Conservation (phyloP, 1,140 invertebrate genomes). For the Brachionus manjavacas region DNA sequence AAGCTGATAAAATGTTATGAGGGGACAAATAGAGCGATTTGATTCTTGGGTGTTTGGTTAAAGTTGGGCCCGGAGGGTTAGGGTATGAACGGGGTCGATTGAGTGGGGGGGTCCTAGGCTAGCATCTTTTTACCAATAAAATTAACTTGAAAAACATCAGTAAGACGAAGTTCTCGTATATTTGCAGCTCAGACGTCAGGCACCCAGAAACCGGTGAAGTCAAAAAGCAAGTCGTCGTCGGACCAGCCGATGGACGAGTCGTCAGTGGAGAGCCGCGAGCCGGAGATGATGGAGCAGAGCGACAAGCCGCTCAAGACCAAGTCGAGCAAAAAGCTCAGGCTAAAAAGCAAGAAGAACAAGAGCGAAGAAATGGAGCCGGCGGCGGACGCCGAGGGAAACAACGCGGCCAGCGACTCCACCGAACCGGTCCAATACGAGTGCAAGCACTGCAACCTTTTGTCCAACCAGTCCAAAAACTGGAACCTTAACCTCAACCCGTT, state of each 20-base stretch:
- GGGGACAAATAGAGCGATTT: no score
- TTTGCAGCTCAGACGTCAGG: constrained; percentile 18
- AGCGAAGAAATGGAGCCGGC: neutral
- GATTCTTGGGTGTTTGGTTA: no score
- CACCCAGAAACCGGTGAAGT: neutral
- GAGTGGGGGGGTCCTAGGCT: constrained; percentile 42
- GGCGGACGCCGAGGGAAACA: neutral
- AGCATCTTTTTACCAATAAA: constrained; percentile 45
- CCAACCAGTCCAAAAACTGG: constrained; percentile 1
- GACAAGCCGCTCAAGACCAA: neutral
- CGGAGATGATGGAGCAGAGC: neutral
- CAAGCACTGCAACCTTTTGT: constrained; percentile 12
- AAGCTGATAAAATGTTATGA: no score
- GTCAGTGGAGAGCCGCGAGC: neutral
- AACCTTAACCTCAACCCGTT: neutral
- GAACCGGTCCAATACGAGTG: neutral
- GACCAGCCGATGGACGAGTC: constrained; percentile 26
- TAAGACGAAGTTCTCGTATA: constrained; percentile 41
- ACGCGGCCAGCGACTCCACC: neutral
- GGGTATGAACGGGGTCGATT: no score
- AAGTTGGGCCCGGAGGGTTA: no score
- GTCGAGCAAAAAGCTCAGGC: neutral
- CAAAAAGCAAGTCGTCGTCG: neutral
- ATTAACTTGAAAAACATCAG: constrained; percentile 29
- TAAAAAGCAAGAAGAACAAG: neutral